Base-by-base conservation (phyloP, 2,888 invertebrate genomes). In the Onchidella celtica region DNA sequence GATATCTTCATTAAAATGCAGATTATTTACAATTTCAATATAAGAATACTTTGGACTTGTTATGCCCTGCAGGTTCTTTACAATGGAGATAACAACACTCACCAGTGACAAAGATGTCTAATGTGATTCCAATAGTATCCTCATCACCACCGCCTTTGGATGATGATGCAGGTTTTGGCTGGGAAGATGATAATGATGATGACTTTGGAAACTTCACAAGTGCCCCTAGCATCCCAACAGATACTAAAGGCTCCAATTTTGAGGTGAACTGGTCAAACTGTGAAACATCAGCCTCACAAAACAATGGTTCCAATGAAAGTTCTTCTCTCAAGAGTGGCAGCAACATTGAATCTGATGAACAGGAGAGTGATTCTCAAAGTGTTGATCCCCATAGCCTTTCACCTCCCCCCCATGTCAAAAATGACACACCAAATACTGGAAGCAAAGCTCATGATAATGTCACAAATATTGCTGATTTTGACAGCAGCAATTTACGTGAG, bases 61-160 rank as follows among this genome's bases (percentile, higher is more conserved):
- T n/a, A n/a, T n/a, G n/a, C n/a, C n/a, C n/a, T n/a, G 17, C 72
- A 72, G 72, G 34, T 17, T 11, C 24, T 27, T 29, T 55, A 32
- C 27, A 38, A n/a, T 2, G 4, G 4, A 47, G 2, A n/a, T 4
- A 4, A n/a, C n/a, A n/a, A n/a, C n/a, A n/a, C n/a, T n/a, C n/a
- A n/a, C n/a, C n/a, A n/a, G n/a, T n/a, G n/a, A n/a, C n/a, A n/a
- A 77, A 38, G 68, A 91, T 91, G 91, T 89, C 90, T 2, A 87
- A 86, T 73, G 80, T 91, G 32, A 90, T 90, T 79, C 91, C 91
- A 40, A 90, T 89, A 80, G 89, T 91, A 9, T 91, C 91, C 4
- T 87, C 89, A 9, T 90, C 90, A 3, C 89, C 90, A 21, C 91
- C 90, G 4, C 90, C 90, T 14, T 76, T 88, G 57, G 89, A 89